phyloP scores from a whole-genome alignment of 2,888 invertebrate species.

The Atrina japonica region DNA sequence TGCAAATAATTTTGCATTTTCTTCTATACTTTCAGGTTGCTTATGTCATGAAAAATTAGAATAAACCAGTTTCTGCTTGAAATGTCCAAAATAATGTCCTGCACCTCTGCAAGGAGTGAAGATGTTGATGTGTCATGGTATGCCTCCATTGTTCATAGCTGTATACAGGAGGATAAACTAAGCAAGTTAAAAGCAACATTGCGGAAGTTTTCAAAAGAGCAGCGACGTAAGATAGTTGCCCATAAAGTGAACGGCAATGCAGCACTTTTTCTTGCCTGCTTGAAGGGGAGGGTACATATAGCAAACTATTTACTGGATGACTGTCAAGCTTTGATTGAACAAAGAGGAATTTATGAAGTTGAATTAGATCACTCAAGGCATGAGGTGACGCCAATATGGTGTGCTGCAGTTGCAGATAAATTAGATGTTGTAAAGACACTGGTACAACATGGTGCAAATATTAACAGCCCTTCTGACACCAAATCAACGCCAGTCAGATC shows the following conservation, averaged over 20 bases:
- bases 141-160: conserved; percentile 61
- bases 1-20: too few relatives aligned
- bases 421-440: conserved; percentile 89
- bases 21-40: too few relatives aligned
- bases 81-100: conserved; percentile 1
- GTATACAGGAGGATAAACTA: conserved; percentile 61
- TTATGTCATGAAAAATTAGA: too few relatives aligned
- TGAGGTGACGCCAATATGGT: conserved; percentile 94
- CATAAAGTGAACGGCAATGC: conserved; percentile 66
- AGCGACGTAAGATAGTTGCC: conserved; percentile 54
- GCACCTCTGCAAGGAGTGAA: conserved; percentile 41
- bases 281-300: conserved; percentile 79
- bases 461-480: conserved; percentile 93
- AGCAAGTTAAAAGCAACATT: conserved; percentile 59
- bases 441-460: conserved; percentile 89
- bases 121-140: conserved; percentile 53
- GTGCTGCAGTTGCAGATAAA: conserved; percentile 93
- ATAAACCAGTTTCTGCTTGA: too few relatives aligned
- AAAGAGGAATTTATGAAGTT: conserved; percentile 86
- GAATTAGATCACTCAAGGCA: conserved; percentile 91
- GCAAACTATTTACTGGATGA: conserved; percentile 91
- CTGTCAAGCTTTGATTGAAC: conserved; percentile 92
- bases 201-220: conserved; percentile 52
- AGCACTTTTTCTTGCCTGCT: conserved; percentile 68
- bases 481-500: conserved; percentile 92